phyloP scores from a whole-genome alignment of 2,888 invertebrate genomes.

The Monoplex corrugatus region DNA sequence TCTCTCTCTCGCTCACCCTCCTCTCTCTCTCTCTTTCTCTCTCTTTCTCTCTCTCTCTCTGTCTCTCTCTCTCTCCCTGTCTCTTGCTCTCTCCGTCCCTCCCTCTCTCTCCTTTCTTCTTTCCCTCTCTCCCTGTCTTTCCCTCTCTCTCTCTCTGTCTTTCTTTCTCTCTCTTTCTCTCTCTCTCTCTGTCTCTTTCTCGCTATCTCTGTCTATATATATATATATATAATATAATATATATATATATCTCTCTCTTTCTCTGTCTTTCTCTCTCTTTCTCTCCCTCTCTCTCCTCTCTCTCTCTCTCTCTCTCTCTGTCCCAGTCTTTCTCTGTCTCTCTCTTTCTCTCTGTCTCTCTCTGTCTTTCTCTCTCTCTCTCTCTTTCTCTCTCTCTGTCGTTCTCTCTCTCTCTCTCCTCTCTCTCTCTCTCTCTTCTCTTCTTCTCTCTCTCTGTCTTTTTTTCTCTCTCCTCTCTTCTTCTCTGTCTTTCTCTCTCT shows the following conservation, averaged over 20 bases:
- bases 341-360: background rate
- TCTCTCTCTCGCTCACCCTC: background rate
- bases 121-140: background rate
- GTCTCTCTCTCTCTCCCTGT: constrained; percentile 23
- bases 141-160: constrained; percentile 1
- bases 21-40: background rate
- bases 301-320: no score
- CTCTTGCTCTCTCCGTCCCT: constrained; percentile 33
- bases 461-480: background rate
- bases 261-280: background rate
- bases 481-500: background rate
- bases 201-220: no score
- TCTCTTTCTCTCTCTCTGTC: background rate
- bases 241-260: background rate
- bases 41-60: constrained; percentile 5
- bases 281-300: background rate
- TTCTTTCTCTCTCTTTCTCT: no score
- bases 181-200: no score
- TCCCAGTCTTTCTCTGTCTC: no score
- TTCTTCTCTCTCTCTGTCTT: background rate
- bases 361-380: background rate
- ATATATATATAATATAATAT: no score
- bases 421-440: no score
- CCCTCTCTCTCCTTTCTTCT: constrained; percentile 15
- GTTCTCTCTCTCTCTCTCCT: background rate